Evolutionary conservation across 2,888 invertebrate species (phyloP), one percentile per base, ranked within the genome.

Genomic region (Mechanitis mazaeus): DNA sequence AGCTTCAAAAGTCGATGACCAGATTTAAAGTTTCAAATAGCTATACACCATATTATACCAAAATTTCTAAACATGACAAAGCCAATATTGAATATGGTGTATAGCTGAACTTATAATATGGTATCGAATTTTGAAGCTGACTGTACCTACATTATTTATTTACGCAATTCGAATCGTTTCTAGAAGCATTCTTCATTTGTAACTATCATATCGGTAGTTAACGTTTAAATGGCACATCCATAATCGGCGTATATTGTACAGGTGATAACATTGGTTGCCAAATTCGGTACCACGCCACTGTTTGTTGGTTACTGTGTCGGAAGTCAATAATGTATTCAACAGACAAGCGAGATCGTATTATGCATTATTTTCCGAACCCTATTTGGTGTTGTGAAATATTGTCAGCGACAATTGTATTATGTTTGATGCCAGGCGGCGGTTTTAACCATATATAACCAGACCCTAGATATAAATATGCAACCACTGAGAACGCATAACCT

Each of bases 271-370:
- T 71, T 68, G 64, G 64, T 65, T 63, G 64, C 70, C 71, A 72
- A 73, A 75, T 75, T 64, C 67, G 64, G 64, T 74, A 66, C 58
- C 76, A 74, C 77, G 75, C 66, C 76, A 79, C 68, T 70, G 79
- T 84, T 83, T 71, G 74, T 78, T 73, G 73, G 72, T 75, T 72
- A 75, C 71, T 75, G 72, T 76, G 74, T 79, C 76, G 81, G 82
- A 79, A 81, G 77, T 76, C 68, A 74, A 76, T 85, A 82, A 79
- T 79, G 75, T 79, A 84, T 84, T 80, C 80, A 75, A 75, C 77
- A 74, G 79, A 79, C 75, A 70, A 74, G 68, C 70, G 72, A 72
- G 70, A 69, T 68, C 74, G 68, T 65, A 69, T 72, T 72, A 69
- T 72, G 69, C 68, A 69, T 74, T 71, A 68, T 70, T 71, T 71